Base-by-base conservation (phyloP, 2,888 invertebrate species). In the Meliscaeva auricollis region DNA sequence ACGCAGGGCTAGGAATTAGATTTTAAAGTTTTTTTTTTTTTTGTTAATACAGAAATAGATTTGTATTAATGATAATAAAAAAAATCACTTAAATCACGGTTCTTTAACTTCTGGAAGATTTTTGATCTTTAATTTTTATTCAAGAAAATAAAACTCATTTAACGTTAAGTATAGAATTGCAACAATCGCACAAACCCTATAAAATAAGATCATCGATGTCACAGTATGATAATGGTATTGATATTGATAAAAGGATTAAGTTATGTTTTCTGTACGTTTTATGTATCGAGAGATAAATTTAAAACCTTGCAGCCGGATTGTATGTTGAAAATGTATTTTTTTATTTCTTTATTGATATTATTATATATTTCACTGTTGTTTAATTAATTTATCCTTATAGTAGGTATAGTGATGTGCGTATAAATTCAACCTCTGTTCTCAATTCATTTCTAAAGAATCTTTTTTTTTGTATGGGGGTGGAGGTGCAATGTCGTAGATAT, bases 351-450 rank as follows among this genome's bases (percentile, higher is more conserved):
- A 50, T 26, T 58, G 30, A 9, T 15, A 7, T 9, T 56, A 48
- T 74, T 38, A 2, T 3, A 13, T 38, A 9, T 70, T 82, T 60
- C 70, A 79, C 75, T 75, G 2, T 58, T 68, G 68, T 62, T 85
- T 66, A 85, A 78, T 83, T 78, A 73, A 85, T 85, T 85, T 81
- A 81, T 85, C 85, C 85, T 85, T 85, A 81, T 64, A 52, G 60
- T 50, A 58, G 54, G 62, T 50, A 32, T 64, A 44, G 60, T 68
- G 72, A 73, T 68, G 60, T 80, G 84, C 76, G 84, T 85, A 54
- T 32, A 81, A 85, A 77, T 69, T 64, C 41, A 85, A 77, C 60
- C 80, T 80, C 72, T 76, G 80, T 77, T 20, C 85, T 85, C 81
- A 85, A 81, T 81, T 85, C 84, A 77, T 77, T 69, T 83, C 56